Base-by-base conservation (phyloP, 1,140 invertebrate species). In the Pemphigus obesinymphae region DNA sequence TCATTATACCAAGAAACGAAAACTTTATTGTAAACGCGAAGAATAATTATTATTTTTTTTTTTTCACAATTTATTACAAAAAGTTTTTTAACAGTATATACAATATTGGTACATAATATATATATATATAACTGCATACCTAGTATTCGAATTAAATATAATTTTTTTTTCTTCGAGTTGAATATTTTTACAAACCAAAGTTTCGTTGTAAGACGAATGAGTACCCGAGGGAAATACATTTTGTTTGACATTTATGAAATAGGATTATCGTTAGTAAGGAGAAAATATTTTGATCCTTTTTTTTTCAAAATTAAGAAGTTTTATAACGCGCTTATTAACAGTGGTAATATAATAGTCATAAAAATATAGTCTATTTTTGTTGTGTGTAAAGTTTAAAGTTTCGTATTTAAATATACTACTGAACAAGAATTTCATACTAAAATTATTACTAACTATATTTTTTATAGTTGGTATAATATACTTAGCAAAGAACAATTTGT, bases 61-160 rank as follows among this genome's bases (percentile, higher is more conserved):
- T 34, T 63, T 34, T 34, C 1, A 34, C 20, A 31, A 10, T 63
- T 63, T 61, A 31, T 63, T 63, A 8, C 17, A 31, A 31, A 15
- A 63, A 63, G 29, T 63, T 63, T 63, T 63, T 63, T 63, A 63
- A 63, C 58, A 8, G n/a, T n/a, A n/a, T n/a, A n/a, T n/a, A n/a
- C n/a, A n/a, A n/a, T n/a, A n/a, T n/a, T n/a, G n/a, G n/a, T n/a
- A n/a, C n/a, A n/a, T n/a, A n/a, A n/a, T n/a, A n/a, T n/a, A n/a
- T n/a, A n/a, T n/a, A n/a, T n/a, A n/a, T n/a, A n/a, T n/a, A n/a
- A n/a, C n/a, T n/a, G n/a, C n/a, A n/a, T n/a, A n/a, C n/a, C n/a
- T n/a, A 63, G 29, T 34, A 17, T 63, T 63, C 58, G 20, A 31
- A 63, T 20, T 63, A 63, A 63, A 61, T 17, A 31, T 10, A n/a